Evolutionary conservation across 2,888 invertebrate genomes (phyloP), one percentile per base, ranked within the genome.

Genomic region (Drosophila neutralis): DNA sequence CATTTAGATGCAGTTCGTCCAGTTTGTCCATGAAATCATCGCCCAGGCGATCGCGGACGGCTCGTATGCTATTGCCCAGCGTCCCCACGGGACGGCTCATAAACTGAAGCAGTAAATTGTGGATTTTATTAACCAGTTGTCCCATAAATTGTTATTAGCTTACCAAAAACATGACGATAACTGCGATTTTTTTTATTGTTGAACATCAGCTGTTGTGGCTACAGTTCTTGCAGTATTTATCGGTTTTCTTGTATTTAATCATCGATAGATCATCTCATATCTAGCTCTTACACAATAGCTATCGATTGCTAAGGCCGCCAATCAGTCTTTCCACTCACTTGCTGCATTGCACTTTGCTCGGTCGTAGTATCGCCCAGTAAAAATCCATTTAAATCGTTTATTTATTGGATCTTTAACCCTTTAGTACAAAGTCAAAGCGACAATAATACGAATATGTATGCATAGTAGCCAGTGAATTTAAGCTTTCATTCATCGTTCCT

Each of bases 1-100:
- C 93, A 49, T 89, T 91, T 53, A 91, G 80, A 74, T 93, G 92
- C 21, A 93, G 80, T 49, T 71, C 76, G 66, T 92, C 91, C 33
- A 93, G 76, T 63, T 91, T 91, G 49, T 76, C 79, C 11, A 90
- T 67, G 58, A 92, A 90, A 36, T 91, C 89, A 21, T 80, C 77
- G 27, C 88, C 91, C 35, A 92, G 72, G 29, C 87, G 89, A 48
- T 91, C 90, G 1, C 89, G 87, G 21, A 87, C 89, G 59, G 67
- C 79, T 65, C 64, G 83, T 68, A 83, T 83, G 58, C 78, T 83
- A 65, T 84, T 82, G 53, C 78, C 79, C 53, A 80, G 76, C 69
- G 87, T 82, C 75, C 89, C 88, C 59, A 84, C 83, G 65, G 90
- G 88, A 42, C 92, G 90, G 66, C 89, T 92, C 79, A 92, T 90